phyloP scores from a whole-genome alignment of 2,113 vertebrate species.

The Machaerirhynchus nigripectus region DNA sequence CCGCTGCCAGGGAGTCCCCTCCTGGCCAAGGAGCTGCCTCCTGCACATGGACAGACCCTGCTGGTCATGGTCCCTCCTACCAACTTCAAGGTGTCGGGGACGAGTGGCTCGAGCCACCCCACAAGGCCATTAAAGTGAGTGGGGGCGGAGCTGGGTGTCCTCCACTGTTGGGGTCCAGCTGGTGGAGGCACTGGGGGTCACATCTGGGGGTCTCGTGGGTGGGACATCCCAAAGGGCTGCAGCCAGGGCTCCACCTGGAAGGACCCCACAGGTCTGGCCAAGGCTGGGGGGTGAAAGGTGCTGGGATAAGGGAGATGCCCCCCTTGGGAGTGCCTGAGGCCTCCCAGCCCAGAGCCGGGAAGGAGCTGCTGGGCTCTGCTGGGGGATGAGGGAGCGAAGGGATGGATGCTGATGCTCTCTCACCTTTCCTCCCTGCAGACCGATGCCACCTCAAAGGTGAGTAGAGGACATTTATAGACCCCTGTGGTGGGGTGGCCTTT shows the following conservation, averaged over 20 bases:
- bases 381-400: background rate
- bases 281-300: background rate
- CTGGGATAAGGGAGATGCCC: background rate
- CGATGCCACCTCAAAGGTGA: conserved; percentile 58
- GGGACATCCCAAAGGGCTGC: background rate
- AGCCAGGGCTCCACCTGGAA: too few species aligned
- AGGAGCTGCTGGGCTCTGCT: background rate
- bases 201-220: fast-evolving
- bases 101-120: conserved; percentile 58
- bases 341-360: too few species aligned
- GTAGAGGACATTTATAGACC: background rate
- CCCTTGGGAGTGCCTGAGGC: background rate
- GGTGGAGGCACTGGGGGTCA: background rate
- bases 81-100: conserved; percentile 55
- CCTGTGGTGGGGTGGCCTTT: too few species aligned
- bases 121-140: conserved; percentile 75
- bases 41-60: conserved; percentile 63
- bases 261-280: background rate
- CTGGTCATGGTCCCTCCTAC: conserved; percentile 84
- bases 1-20: conserved; percentile 77
- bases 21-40: conserved; percentile 33
- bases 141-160: background rate
- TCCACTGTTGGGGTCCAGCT: background rate
- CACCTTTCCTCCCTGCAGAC: background rate
- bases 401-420: background rate